Evolutionary conservation across 2,113 vertebrate genomes (phyloP), one percentile per base, ranked within the genome.

Genomic region (Saguinus midas): DNA sequence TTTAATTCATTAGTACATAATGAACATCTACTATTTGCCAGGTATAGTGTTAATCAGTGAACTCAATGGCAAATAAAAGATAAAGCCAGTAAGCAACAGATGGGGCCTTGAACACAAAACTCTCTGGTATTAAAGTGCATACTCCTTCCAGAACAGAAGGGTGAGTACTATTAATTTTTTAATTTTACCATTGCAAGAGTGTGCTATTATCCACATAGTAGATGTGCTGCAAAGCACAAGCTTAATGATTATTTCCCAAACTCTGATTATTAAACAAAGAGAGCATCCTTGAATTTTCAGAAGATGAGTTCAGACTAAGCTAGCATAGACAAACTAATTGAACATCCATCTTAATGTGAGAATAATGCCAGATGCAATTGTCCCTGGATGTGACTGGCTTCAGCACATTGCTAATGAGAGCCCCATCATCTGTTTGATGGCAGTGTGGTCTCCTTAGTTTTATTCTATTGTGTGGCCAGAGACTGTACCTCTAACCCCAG

Each of bases 401-500:
- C 32, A 68, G 43, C 61, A 84, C 16, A 45, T 61, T 64, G 83
- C 75, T 95, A 94, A 94, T 40, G 57, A 96, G 50, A 85, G 32
- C 20, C 25, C 55, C 2, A 0, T 92, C 93, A 81, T 95, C 76
- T 84, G 79, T 66, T 55, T 66, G 61, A 95, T 43, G 29, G 8
- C 21, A 70, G 1, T 70, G 32, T 52, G 45, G 8, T 75, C 55
- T 8, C 87, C 55, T 93, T 86, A 89, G 14, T 43, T 95, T 81
- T 83, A 92, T 84, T 58, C 14, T 66, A n/a, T 29, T 87, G 40
- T 50, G 84, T n/a, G 66, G 48, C 93, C 73, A 81, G 92, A 96
- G 70, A 80, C 75, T 80, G 23, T 50, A 73, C 79, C 35, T 79
- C 16, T 94, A 82, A 83, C 29, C 23, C 82, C 29, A 86, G 61